phyloP scores from a whole-genome alignment of 1,140 invertebrate genomes.

The Aphis craccivora region DNA sequence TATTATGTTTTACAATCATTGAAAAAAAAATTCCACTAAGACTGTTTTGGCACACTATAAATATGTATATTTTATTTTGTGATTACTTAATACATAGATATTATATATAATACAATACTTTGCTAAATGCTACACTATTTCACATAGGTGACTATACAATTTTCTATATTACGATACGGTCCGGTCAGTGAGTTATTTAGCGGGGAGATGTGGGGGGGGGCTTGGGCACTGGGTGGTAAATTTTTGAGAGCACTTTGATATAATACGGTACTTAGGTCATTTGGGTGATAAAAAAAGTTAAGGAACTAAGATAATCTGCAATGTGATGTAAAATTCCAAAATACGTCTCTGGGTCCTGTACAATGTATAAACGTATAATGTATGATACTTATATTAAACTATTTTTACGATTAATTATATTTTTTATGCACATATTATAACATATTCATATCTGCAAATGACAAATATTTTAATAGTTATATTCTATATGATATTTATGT shows the following conservation, averaged over 20 bases:
- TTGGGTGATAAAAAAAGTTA: too few relatives aligned
- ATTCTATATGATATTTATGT: background rate
- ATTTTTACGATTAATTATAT: background rate
- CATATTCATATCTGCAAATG: background rate
- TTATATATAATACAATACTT: background rate
- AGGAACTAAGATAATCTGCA: too few relatives aligned
- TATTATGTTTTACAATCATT: too few relatives aligned
- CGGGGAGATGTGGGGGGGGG: too few relatives aligned
- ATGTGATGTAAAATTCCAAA: too few relatives aligned
- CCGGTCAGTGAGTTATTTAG: too few relatives aligned
- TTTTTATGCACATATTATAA: background rate
- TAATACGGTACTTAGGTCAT: too few relatives aligned
- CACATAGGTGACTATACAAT: background rate
- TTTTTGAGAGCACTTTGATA: too few relatives aligned
- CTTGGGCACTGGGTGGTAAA: too few relatives aligned
- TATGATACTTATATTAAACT: background rate
- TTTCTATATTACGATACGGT: too few relatives aligned
- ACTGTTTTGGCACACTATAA: background rate
- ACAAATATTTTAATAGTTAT: background rate
- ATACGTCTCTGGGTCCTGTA: background rate
- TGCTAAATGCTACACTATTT: background rate
- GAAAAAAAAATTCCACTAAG: background rate
- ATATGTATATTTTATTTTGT: background rate
- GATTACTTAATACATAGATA: background rate
- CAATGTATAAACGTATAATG: background rate